These are phyloP conservation scores for Margaritifera margaritifera DNA, from an alignment of 2,888 invertebrate genomes.

Conservation along the genomic window DNA sequence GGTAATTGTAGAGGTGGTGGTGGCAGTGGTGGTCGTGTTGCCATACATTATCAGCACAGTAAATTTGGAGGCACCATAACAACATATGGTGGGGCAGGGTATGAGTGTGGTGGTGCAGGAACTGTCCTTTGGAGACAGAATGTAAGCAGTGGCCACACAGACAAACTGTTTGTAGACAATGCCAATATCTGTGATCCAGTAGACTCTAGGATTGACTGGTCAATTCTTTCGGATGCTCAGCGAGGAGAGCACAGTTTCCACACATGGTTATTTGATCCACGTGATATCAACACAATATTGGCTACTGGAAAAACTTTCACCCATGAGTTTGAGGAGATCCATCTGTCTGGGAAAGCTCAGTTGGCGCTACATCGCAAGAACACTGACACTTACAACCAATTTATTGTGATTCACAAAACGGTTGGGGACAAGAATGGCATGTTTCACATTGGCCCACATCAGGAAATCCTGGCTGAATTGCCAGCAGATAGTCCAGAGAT, in stretches of 20 bases:
- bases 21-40: slow-evolving; percentile 57
- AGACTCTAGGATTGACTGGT: slow-evolving; percentile 40
- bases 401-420: slow-evolving; percentile 40
- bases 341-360: slow-evolving; percentile 50
- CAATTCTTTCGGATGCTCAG: slow-evolving; percentile 38
- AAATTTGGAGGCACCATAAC: slow-evolving; percentile 38
- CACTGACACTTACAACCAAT: slow-evolving; percentile 46
- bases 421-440: slow-evolving; percentile 51
- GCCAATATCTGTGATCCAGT: slow-evolving; percentile 43
- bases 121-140: slow-evolving; percentile 38
- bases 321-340: slow-evolving; percentile 35
- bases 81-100: slow-evolving; percentile 47
- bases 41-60: slow-evolving; percentile 40
- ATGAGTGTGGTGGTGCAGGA: slow-evolving; percentile 62
- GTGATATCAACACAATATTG: no score
- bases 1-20: slow-evolving; percentile 53
- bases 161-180: slow-evolving; percentile 49
- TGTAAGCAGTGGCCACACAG: slow-evolving; percentile 18
- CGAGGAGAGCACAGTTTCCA: slow-evolving; percentile 52
- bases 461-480: slow-evolving; percentile 46
- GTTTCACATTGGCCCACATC: slow-evolving; percentile 48
- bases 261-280: slow-evolving; percentile 54
- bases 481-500: slow-evolving; percentile 52
- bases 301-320: slow-evolving; percentile 12
- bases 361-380: slow-evolving; percentile 50